phyloP scores from a whole-genome alignment of 2,113 vertebrate species.

The human region DNA sequence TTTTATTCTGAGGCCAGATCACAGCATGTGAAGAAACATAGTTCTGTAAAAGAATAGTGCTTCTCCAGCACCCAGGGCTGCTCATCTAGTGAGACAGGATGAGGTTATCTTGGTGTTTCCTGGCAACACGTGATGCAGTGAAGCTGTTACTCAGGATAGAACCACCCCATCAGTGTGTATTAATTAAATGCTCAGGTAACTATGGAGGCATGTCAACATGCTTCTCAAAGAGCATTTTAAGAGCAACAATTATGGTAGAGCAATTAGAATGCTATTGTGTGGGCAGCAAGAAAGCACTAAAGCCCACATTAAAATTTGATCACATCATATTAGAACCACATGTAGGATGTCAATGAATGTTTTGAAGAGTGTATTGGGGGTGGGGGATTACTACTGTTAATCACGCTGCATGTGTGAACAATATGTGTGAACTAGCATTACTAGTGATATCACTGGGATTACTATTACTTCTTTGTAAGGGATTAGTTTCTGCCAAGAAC shows the following conservation, averaged over 20 bases:
- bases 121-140: neutral
- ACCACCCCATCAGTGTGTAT: neutral
- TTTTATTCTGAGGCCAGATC: constrained; percentile 7
- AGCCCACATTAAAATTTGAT: neutral
- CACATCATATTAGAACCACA: neutral
- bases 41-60: neutral
- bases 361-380: neutral
- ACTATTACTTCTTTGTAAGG: neutral
- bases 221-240: constrained; percentile 35
- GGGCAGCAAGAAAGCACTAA: neutral
- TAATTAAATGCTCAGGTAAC: constrained; percentile 70
- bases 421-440: neutral
- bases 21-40: neutral
- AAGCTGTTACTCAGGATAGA: constrained; percentile 41
- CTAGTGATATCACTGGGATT: neutral
- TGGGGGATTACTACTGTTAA: neutral
- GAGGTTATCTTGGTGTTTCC: neutral
- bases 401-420: neutral
- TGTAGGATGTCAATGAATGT: neutral
- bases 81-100: neutral
- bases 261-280: neutral
- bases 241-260: neutral
- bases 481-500: neutral
- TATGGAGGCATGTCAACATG: constrained; percentile 27
- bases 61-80: neutral